Evolutionary conservation across 53 echinoderm and acorn worm species (phyloP), one percentile per base, ranked within the genome.

Genomic region (Crossaster papposus): DNA sequence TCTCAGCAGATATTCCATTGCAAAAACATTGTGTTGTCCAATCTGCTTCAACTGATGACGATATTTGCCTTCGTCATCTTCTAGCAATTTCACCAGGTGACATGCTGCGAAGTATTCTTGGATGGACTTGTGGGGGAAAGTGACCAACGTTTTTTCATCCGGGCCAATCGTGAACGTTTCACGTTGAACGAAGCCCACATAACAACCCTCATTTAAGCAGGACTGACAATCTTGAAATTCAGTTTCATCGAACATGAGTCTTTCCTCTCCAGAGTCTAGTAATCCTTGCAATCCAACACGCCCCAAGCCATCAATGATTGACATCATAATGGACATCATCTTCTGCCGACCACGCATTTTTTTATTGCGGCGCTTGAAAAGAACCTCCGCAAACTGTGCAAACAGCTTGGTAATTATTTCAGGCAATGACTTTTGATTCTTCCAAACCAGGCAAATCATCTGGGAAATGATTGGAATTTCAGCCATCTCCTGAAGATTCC

Each of bases 1-100:
- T 18, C 77, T 37, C 36, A 77, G 77, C 37, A 77, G 77, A 38
- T 77, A 77, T 33, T 77, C 77, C 77, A 36, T 77, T 37, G 14
- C n/a, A n/a, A n/a, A n/a, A 22, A 36, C 18, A 77, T 77, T 77
- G 6, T 77, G 20, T 36, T 17, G 4, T 37, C 14, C 38, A 14
- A 77, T 77, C 77, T 77, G 37, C 36, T 77, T 11, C 22, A 77
- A 77, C 14, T 37, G 23, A 1, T 2, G 14, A 37, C 22, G 37
- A 31, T 14, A 77, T 37, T 23, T 77, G 37, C 38, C 38, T 77
- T 37, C 33, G 38, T 37, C 37, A 33, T 22, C 23, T 22, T 77
- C 32, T 37, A 36, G 36, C 38, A 77, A 37, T n/a, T n/a, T n/a
- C n/a, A n/a, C n/a, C n/a, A n/a, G n/a, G n/a, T n/a, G n/a, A n/a